Evolutionary conservation across 1,140 invertebrate species (phyloP), one percentile per base, ranked within the genome.

Genomic region (Phthorimaea operculella): DNA sequence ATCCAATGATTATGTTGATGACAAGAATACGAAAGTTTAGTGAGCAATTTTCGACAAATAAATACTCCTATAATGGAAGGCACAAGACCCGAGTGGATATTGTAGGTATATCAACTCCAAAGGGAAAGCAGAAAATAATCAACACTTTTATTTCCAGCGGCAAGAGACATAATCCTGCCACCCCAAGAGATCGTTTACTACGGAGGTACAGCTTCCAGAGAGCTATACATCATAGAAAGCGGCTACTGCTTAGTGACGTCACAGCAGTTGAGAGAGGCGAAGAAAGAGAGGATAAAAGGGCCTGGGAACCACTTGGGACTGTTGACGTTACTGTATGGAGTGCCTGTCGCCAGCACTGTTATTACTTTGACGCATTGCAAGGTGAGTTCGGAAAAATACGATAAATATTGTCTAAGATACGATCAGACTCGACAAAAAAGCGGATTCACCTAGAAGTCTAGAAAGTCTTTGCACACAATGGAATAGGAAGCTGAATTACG

Each of bases 101-200:
- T n/a, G n/a, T n/a, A n/a, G n/a, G n/a, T n/a, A n/a, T n/a, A n/a
- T n/a, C n/a, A n/a, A 28, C 21, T 28, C 6, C 2, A 28, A 28
- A 28, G 6, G 6, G 21, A 2, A 28, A 6, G 21, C n/a, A 28
- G 21, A 28, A 28, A 28, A 28, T 28, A 28, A 28, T 6, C 21
- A 28, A 2, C 21, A 2, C 1, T 39, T 4, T 39, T 4, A 18
- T 54, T 68, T 64, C 39, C 47, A 76, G 77, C 67, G 28, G 79
- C 83, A 16, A 70, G 64, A 57, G 81, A 82, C 51, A 76, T 84
- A 52, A 80, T 86, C 16, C 66, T 87, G 9, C 83, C 83, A 51
- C 85, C 85, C 0, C 76, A 79, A 5, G 84, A 86, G 69, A 82
- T 83, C 52, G 75, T 87, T 33, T 84, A 79, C 60, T 82, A 82